A percentile compares a stretch with the other conserved stretches of the same genome.
Evolutionary conservation across 2,797 vertebrate species (phyloP).

Genomic region (Gallinago solitaria): DNA sequence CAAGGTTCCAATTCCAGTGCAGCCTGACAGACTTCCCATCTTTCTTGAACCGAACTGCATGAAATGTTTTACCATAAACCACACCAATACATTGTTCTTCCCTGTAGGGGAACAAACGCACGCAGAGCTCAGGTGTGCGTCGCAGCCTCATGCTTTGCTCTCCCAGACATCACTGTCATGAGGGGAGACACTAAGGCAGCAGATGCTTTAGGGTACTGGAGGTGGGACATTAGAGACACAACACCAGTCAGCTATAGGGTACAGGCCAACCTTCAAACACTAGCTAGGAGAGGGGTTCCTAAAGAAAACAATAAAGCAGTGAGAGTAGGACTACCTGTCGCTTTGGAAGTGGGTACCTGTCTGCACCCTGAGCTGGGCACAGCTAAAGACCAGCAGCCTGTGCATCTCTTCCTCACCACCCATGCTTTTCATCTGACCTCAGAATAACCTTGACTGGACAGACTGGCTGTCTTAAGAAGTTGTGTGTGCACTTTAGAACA

Average conservation of each 20-base stretch:
- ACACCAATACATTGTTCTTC: not conserved
- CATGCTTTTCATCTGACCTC: not conserved
- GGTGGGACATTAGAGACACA: not conserved
- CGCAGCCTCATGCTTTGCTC: rapidly evolving
- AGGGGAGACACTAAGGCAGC: not conserved
- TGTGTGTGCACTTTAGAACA: not conserved
- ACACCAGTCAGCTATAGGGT: not conserved
- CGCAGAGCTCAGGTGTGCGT: not conserved
- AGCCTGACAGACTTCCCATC: no score
- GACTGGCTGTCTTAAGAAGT: not conserved
- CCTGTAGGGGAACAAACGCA: not conserved
- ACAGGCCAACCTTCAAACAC: not conserved
- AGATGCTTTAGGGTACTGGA: not conserved
- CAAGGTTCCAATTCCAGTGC: no score
- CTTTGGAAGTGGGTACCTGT: not conserved
- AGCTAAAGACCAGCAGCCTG: not conserved
- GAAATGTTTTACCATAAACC: no score
- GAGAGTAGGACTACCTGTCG: not conserved
- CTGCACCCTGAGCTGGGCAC: not conserved
- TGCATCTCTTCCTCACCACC: not conserved
- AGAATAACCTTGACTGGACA: not conserved
- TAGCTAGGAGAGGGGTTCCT: not conserved
- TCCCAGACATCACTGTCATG: not conserved
- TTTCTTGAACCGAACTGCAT: no score
- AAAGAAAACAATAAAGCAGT: not conserved